Base-by-base conservation (phyloP, 2,888 invertebrate genomes). In the Synanthedon formicaeformis region DNA sequence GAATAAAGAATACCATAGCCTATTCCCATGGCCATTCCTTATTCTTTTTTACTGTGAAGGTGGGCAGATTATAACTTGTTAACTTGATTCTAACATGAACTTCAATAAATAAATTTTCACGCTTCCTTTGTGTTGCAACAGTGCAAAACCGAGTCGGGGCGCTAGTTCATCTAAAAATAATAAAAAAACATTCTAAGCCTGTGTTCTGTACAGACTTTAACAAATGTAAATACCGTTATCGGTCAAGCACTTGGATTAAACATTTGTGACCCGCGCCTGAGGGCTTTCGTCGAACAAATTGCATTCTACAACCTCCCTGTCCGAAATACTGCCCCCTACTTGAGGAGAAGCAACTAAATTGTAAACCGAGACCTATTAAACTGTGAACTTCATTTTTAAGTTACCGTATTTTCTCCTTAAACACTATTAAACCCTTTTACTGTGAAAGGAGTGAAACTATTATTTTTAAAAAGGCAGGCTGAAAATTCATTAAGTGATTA, bases 271-370 rank as follows among this genome's bases (percentile, higher is more conserved):
- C 57, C 58, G 61, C 67, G 71, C 69, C 71, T 66, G 57, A 60
- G 58, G 73, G 74, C 73, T 66, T 75, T 78, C 78, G 77, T 74
- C 67, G 72, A 71, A 77, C 72, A 83, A 81, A 83, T 82, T 81
- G 78, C 79, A 81, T 82, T 81, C 71, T 74, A 65, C 62, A 60
- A 61, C 63, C 60, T 57, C 51, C 51, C 50, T 67, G 60, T 64
- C 59, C 65, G 62, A 60, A 64, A 61, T 58, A 57, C 65, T 57
- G 65, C 69, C 69, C 34, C 62, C 66, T 58, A 53, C 58, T 59
- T 62, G 57, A 57, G 57, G 54, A 55, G 12, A 16, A 49, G 18
- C 16, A 49, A 49, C 49, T 49, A 16, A 49, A 49, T 49, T 49
- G 18, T 49, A 49, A 14, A 49, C 12, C 11, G 16, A 18, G 4